Conservation (phyloP, 2,797 vertebrate genomes). For the Poeciliopsis presidionis region DNA sequence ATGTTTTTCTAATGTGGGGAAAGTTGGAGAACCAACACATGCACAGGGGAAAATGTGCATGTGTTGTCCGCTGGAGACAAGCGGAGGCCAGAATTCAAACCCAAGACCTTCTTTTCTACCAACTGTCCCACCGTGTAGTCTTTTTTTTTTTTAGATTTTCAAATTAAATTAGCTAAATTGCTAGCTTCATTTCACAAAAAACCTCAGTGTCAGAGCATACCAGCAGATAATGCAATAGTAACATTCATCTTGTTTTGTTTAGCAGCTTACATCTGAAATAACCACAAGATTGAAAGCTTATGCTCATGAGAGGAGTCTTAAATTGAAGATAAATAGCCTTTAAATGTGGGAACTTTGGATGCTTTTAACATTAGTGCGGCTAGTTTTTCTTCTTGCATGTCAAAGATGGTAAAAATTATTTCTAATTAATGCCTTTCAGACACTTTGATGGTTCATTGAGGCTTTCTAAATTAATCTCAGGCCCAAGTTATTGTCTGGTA, state of each 20-base stretch:
- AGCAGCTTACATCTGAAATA: not conserved
- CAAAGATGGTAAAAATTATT: not conserved
- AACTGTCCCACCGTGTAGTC: not conserved
- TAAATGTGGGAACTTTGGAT: conserved; percentile 13
- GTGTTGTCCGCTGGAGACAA: not conserved
- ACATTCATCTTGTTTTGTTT: not conserved
- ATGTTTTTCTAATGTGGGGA: not conserved
- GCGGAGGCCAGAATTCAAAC: not conserved
- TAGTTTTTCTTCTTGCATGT: conserved; percentile 30
- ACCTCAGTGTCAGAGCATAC: not conserved
- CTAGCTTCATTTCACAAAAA: not conserved
- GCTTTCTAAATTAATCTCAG: conserved; percentile 36
- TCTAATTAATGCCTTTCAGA: conserved; percentile 9
- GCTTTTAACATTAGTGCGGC: conserved; percentile 15
- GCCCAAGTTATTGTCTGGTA: conserved; percentile 47
- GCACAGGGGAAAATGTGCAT: not conserved
- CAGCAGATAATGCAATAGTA: not conserved
- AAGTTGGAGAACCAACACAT: too few relatives aligned
- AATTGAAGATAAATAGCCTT: conserved; percentile 15
- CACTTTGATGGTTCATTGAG: conserved; percentile 5
- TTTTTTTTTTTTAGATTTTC: not conserved
- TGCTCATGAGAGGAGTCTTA: conserved; percentile 14
- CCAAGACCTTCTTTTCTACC: not conserved
- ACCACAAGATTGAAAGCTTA: not conserved
- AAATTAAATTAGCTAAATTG: not conserved